Base-by-base conservation (phyloP, 2,797 vertebrate genomes). In the Microtus obscurus region DNA sequence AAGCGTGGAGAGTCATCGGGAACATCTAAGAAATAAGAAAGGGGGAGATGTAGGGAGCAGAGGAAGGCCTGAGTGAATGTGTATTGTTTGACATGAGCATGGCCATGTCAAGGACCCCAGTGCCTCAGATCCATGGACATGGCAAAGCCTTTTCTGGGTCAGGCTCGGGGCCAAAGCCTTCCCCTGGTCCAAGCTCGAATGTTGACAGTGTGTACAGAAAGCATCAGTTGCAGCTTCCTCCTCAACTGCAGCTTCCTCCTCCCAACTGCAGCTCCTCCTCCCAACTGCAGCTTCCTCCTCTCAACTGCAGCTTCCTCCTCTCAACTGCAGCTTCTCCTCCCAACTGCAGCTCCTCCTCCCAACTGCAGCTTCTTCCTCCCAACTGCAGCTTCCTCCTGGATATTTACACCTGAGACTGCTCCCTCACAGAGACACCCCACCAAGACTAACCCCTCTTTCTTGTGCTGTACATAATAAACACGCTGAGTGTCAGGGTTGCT, bases 51-150 rank as follows among this genome's bases (percentile, higher is more conserved):
- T 86, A 67, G 83, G 83, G 83, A 86, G 83, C 83, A 86, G 63
- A 86, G 83, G 83, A 86, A 86, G 83, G 83, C 83, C 83, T 86
- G 51, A 86, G 83, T 86, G 63, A 69, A 85, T 85, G 82, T 85
- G 45, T 86, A 13, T 69, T 53, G 45, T 53, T 51, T 86, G 83
- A 86, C 83, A 86, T 86, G 83, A 69, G 83, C 83, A 86, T 8
- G 43, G 83, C 83, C 65, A 86, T 86, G 83, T 86, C 83, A 69
- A 69, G 83, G 65, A 86, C 63, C 82, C 82, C 65, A 86, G 45
- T 51, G 83, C 83, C 83, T 86, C 83, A 86, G 83, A 86, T 37
- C 83, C 83, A 51, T 69, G 83, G 83, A 86, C 83, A 69, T 86
- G 83, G 83, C 83, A 86, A 86, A 69, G 83, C 83, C 83, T 86